A percentile compares a stretch with the other conserved stretches of the same genome.
These are phyloP conservation scores for Aldabrachelys gigantea DNA, from an alignment of 2,113 vertebrate species.

Conservation along the genomic window DNA sequence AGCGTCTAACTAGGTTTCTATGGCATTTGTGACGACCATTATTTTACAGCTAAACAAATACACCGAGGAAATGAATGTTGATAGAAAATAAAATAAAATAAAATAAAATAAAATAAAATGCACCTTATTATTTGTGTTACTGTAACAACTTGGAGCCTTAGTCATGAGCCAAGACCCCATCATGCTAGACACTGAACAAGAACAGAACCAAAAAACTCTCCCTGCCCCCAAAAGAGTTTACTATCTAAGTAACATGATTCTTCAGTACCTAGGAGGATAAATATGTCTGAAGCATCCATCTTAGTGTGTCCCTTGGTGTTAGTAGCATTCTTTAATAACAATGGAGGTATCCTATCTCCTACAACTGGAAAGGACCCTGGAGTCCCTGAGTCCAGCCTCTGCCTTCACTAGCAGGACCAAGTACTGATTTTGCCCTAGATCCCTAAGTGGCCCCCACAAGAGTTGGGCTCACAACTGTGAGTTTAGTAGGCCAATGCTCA, in stretches of 20 bases:
- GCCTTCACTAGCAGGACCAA: too few species aligned
- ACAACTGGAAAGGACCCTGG: too few species aligned
- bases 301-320: neutral
- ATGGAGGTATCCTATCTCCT: too few species aligned
- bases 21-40: neutral
- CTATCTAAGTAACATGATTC: neutral
- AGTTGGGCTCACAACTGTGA: too few species aligned
- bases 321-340: neutral
- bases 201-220: neutral
- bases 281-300: neutral
- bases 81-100: neutral
- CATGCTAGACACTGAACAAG: neutral
- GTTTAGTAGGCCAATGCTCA: too few species aligned
- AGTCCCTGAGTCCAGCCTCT: too few species aligned
- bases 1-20: neutral
- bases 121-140: neutral
- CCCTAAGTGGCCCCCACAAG: too few species aligned
- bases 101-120: constrained; percentile 23
- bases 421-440: too few species aligned
- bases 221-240: neutral
- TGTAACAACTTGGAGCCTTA: neutral
- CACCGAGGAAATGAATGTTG: neutral
- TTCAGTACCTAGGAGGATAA: neutral
- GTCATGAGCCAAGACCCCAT: neutral
- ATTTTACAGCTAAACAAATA: neutral